Conservation (phyloP, 2,888 invertebrate species). For the Dryomyza anilis region DNA sequence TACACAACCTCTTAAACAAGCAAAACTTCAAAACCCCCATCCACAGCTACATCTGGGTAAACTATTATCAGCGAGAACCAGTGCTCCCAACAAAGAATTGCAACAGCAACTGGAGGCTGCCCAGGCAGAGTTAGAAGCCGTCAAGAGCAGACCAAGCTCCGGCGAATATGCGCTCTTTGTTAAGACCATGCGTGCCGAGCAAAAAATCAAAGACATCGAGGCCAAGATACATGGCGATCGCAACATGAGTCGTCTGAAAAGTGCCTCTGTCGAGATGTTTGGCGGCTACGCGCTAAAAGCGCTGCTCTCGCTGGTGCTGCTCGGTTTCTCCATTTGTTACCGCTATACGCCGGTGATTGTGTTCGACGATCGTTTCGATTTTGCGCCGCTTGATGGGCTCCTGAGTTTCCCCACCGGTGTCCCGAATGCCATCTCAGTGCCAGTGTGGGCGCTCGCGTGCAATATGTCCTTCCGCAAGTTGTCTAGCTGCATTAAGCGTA, state of each 20-base stretch:
- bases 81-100: conserved; percentile 20
- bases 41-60: conserved; percentile 34
- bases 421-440: conserved; percentile 63
- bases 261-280: conserved; percentile 45
- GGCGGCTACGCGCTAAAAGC: conserved; percentile 58
- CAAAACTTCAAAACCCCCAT: background rate
- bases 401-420: conserved; percentile 63
- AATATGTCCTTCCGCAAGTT: conserved; percentile 59
- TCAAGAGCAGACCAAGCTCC: conserved; percentile 38
- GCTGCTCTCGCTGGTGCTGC: conserved; percentile 53
- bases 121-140: conserved; percentile 41
- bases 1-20: background rate
- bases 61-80: conserved; percentile 22
- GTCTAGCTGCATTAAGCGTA: conserved; percentile 43
- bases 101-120: conserved; percentile 40
- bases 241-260: conserved; percentile 40
- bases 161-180: conserved; percentile 50
- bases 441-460: conserved; percentile 64
- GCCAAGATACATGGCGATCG: conserved; percentile 38
- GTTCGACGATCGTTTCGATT: conserved; percentile 59
- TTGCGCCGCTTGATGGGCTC: conserved; percentile 62
- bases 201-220: conserved; percentile 43
- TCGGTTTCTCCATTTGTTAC: conserved; percentile 60
- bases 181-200: conserved; percentile 52
- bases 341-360: conserved; percentile 62